These are phyloP conservation scores for Chelonoidis abingdonii DNA, from an alignment of 2,113 vertebrate genomes.

Conservation along the genomic window DNA sequence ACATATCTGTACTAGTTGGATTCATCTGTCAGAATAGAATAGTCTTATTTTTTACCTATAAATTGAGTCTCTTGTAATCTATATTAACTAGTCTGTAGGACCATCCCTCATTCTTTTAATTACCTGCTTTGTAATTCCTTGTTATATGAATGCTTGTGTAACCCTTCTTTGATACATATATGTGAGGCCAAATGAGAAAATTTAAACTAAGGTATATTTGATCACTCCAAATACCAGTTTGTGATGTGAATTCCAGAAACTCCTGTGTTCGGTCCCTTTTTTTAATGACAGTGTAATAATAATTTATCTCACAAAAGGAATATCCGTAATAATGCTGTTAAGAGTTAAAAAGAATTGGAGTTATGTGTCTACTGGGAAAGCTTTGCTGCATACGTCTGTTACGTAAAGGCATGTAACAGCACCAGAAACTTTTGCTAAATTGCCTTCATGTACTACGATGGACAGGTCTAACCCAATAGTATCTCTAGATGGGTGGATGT, in stretches of 20 bases:
- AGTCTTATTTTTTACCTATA: background rate
- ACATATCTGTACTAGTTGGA: background rate
- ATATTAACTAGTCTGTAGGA: background rate
- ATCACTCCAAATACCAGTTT: background rate
- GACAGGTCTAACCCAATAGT: background rate
- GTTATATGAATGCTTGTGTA: background rate
- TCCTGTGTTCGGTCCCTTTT: background rate
- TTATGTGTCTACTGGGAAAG: background rate
- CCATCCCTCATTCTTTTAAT: background rate
- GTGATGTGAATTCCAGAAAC: no score
- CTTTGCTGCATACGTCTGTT: background rate
- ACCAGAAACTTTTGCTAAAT: background rate
- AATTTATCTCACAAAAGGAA: background rate
- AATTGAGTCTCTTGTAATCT: background rate
- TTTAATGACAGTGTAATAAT: conserved; percentile 9
- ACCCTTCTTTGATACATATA: background rate
- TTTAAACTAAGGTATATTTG: background rate
- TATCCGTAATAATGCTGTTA: background rate
- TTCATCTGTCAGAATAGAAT: background rate
- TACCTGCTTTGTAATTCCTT: background rate
- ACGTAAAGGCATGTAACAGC: background rate
- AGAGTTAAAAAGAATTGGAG: background rate
- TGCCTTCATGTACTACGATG: background rate
- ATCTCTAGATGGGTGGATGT: conserved; percentile 3
- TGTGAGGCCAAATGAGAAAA: background rate